A percentile compares a stretch with the other conserved stretches of the same genome.
phyloP scores from a whole-genome alignment of 2,113 vertebrate species.

The Furnarius figulus region DNA sequence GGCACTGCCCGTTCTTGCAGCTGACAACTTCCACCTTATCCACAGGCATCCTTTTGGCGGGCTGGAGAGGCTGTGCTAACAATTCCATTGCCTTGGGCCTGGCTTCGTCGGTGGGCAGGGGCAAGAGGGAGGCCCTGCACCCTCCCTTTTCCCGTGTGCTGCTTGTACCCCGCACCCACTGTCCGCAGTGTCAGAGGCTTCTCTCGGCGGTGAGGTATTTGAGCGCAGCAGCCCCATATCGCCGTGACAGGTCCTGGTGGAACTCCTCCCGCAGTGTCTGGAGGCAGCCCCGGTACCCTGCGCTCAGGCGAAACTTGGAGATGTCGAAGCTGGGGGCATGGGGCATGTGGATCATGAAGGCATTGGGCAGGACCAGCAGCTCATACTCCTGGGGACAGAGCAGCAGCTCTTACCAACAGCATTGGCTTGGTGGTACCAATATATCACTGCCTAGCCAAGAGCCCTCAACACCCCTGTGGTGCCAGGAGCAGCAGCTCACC shows the following conservation, averaged over 20 bases:
- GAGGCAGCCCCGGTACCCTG: slow-evolving; percentile 87
- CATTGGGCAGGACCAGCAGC: slow-evolving; percentile 91
- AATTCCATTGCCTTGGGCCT: fast-evolving
- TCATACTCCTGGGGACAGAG: slow-evolving; percentile 84
- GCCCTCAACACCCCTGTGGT: fast-evolving
- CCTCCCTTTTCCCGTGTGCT: background rate
- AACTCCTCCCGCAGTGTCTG: slow-evolving; percentile 92
- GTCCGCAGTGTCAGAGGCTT: slow-evolving; percentile 67
- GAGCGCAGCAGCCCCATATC: slow-evolving; percentile 88
- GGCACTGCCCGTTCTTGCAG: background rate
- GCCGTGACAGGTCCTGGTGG: slow-evolving; percentile 93
- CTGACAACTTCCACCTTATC: background rate
- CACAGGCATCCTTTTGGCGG: background rate
- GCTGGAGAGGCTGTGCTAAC: background rate
- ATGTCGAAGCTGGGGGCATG: slow-evolving; percentile 95
- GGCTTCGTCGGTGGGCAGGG: fast-evolving
- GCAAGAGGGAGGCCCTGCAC: background rate
- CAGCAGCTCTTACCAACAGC: background rate
- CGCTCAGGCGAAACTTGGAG: slow-evolving; percentile 92
- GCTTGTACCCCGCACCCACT: background rate
- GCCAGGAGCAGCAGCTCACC: background rate
- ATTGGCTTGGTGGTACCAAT: fast-evolving
- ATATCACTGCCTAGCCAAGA: fast-evolving
- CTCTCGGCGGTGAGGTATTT: slow-evolving; percentile 95
- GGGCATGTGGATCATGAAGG: slow-evolving; percentile 97